These are phyloP conservation scores for Eurystomus glaucurus DNA, from an alignment of 2,797 vertebrate genomes.

Conservation along the genomic window DNA sequence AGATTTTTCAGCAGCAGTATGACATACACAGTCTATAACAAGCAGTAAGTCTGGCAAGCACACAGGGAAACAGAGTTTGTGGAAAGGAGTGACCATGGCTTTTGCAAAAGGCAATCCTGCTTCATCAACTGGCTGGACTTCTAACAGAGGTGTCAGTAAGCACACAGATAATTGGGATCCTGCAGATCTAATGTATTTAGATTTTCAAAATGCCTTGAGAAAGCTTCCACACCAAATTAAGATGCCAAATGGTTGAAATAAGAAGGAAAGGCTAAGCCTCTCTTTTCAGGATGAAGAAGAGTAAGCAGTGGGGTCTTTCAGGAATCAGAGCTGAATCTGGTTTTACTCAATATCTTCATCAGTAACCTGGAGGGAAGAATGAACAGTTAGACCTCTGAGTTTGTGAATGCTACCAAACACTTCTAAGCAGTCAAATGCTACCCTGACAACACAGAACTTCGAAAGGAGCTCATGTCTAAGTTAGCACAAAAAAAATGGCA, in stretches of 20 bases:
- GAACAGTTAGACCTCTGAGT: background rate
- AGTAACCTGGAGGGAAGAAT: background rate
- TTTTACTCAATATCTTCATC: background rate
- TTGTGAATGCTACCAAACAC: background rate
- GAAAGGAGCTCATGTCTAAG: background rate
- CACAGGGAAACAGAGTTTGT: background rate
- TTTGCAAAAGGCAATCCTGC: background rate
- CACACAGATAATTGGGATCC: background rate
- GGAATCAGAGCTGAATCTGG: background rate
- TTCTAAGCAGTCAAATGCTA: background rate
- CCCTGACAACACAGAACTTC: background rate
- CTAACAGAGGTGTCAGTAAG: background rate
- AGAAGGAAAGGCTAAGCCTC: background rate
- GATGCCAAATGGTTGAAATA: background rate
- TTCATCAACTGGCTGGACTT: background rate
- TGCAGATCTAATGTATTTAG: background rate
- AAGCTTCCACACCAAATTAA: background rate
- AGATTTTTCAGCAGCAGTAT: background rate
- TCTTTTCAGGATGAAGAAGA: background rate
- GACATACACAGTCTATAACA: background rate
- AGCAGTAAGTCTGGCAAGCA: background rate
- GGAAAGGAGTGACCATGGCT: background rate
- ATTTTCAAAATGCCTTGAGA: background rate
- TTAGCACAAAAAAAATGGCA: background rate
- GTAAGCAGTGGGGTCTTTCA: background rate